Percentiles rank a stretch among this genome's conserved stretches.
Evolutionary conservation across 2,797 vertebrate genomes (phyloP).

Genomic region (Mus minutoides): DNA sequence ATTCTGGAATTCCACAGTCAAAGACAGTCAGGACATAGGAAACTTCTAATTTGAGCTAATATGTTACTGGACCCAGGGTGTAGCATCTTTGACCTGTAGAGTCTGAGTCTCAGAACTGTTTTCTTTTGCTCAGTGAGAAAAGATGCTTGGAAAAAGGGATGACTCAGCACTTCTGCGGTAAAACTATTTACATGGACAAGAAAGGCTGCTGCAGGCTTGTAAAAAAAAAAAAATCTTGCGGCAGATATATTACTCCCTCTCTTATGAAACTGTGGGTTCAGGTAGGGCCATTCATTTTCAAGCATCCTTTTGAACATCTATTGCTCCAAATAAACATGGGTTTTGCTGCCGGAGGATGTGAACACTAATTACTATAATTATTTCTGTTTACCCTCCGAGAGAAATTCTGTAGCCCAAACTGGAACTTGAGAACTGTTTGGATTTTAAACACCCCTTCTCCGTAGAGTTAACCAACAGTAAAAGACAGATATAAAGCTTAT

Average conservation of each 20-base stretch:
- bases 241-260: neutral
- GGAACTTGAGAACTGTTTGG: slow-evolving; percentile 39
- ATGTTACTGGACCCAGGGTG: slow-evolving; percentile 45
- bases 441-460: neutral
- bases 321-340: neutral
- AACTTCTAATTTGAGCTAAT: slow-evolving; percentile 69
- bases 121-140: slow-evolving; percentile 75
- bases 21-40: slow-evolving; percentile 70
- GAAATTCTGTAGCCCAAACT: slow-evolving; percentile 60
- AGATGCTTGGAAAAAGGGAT: slow-evolving; percentile 41
- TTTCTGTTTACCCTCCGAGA: slow-evolving; percentile 63
- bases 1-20: slow-evolving; percentile 83
- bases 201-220: slow-evolving; percentile 6
- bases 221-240: slow-evolving; percentile 68
- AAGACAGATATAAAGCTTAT: slow-evolving; percentile 73
- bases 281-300: slow-evolving; percentile 51
- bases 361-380: slow-evolving; percentile 75
- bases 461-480: slow-evolving; percentile 65
- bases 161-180: slow-evolving; percentile 71
- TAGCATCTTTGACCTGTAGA: slow-evolving; percentile 57
- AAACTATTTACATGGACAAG: slow-evolving; percentile 70
- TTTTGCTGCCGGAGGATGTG: slow-evolving; percentile 44
- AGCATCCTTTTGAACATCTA: slow-evolving; percentile 26
- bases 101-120: slow-evolving; percentile 33
- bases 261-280: neutral